Evolutionary conservation across 2,888 invertebrate species (phyloP).

Genomic region (Microplitis deprimator): DNA sequence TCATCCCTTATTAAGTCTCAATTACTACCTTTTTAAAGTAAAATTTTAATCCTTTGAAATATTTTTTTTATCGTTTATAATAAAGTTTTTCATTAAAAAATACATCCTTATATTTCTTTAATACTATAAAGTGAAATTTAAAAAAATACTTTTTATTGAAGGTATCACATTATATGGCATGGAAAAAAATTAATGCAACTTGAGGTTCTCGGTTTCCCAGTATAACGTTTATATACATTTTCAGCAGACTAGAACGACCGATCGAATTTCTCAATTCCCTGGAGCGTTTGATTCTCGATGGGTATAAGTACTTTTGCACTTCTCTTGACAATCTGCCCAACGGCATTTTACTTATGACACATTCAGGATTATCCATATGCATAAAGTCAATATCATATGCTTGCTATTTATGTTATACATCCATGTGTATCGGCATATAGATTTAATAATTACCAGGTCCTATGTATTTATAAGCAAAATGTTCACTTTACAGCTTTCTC

Average conservation of each 20-base stretch:
- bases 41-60: too few relatives aligned
- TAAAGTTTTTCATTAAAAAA: background rate
- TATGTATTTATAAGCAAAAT: background rate
- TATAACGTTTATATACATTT: conserved; percentile 14
- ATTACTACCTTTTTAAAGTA: background rate
- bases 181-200: background rate
- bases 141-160: background rate
- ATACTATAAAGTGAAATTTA: background rate
- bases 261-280: conserved; percentile 30
- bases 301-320: background rate
- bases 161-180: conserved; percentile 5
- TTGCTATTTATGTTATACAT: background rate
- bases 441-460: conserved; percentile 7
- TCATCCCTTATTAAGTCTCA: background rate
- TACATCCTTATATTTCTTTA: background rate
- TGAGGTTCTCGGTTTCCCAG: conserved; percentile 10
- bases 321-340: conserved; percentile 18
- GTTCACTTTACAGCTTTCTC: too few relatives aligned
- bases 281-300: conserved; percentile 19
- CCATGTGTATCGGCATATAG: background rate
- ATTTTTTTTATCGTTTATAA: too few relatives aligned
- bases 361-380: conserved; percentile 21
- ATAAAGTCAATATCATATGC: conserved; percentile 17
- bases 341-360: conserved; percentile 13
- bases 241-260: conserved; percentile 25